Evolutionary conservation across 2,113 vertebrate genomes (phyloP).

Genomic region (Embiotoca jacksoni): DNA sequence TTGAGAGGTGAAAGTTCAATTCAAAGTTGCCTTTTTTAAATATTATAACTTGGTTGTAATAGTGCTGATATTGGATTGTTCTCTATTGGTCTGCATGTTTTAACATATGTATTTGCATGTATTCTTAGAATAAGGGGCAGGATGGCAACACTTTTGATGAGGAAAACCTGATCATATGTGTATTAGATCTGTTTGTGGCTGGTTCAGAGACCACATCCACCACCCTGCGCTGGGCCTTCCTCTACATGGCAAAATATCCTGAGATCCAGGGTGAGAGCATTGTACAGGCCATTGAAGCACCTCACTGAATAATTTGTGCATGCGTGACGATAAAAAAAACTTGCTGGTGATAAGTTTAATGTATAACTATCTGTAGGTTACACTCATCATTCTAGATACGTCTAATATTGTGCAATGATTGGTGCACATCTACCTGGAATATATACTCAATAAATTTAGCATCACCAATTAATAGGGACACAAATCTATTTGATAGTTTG

Average conservation of each 20-base stretch:
- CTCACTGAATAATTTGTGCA: no score
- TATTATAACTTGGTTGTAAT: no score
- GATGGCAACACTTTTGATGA: constrained; percentile 84
- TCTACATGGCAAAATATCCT: constrained; percentile 88
- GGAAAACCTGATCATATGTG: constrained; percentile 84
- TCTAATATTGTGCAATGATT: background rate
- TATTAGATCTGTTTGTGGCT: constrained; percentile 88
- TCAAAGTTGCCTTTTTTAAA: no score
- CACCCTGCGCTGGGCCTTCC: constrained; percentile 89
- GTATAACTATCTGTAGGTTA: no score
- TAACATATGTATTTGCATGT: background rate
- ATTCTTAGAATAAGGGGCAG: constrained; percentile 50
- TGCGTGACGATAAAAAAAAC: no score
- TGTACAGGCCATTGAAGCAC: background rate
- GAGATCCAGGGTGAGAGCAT: constrained; percentile 87
- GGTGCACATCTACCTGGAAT: no score
- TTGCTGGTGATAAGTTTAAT: no score
- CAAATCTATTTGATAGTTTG: no score
- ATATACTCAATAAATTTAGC: no score
- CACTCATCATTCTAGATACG: background rate
- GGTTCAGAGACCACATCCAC: constrained; percentile 90
- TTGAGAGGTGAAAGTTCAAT: no score
- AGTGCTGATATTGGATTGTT: no score
- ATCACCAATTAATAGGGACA: no score
- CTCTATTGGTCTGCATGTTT: background rate